A percentile compares a stretch with the other conserved stretches of the same genome.
These are phyloP conservation scores for Hyperoplus immaculatus DNA, from an alignment of 2,797 vertebrate species.

Conservation along the genomic window DNA sequence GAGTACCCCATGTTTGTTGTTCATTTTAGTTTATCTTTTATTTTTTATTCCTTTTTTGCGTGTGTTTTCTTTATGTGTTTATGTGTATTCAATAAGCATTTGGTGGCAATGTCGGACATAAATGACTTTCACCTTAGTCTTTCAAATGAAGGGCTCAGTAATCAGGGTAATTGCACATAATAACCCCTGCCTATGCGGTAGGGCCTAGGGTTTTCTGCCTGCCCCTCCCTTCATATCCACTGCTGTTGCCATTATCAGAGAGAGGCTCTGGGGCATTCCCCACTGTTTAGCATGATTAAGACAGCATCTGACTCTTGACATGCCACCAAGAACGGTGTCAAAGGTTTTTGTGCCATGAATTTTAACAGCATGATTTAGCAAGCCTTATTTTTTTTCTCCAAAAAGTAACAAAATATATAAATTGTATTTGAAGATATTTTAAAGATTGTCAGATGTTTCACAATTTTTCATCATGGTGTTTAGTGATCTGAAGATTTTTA, in stretches of 20 bases:
- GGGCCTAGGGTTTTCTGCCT: slow-evolving; percentile 59
- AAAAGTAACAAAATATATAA: slow-evolving; percentile 8
- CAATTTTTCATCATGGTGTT: background rate
- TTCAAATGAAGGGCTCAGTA: slow-evolving; percentile 82
- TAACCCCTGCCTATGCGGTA: slow-evolving; percentile 70
- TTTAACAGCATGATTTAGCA: slow-evolving; percentile 34
- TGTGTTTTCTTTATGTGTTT: too few relatives aligned
- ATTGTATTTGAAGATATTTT: background rate
- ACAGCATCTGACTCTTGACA: slow-evolving; percentile 64
- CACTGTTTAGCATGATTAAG: slow-evolving; percentile 79
- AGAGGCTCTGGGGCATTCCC: slow-evolving; percentile 65
- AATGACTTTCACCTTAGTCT: slow-evolving; percentile 77
- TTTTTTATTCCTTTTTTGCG: too few relatives aligned
- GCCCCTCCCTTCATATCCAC: slow-evolving; percentile 55
- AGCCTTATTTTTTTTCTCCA: background rate
- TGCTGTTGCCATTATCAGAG: slow-evolving; percentile 57
- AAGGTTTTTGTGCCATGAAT: slow-evolving; percentile 32
- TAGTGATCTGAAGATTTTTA: too few relatives aligned
- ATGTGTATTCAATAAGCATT: too few relatives aligned
- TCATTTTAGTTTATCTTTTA: too few relatives aligned
- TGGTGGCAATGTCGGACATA: slow-evolving; percentile 44
- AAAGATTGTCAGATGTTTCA: background rate
- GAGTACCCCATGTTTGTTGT: too few relatives aligned
- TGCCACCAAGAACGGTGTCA: slow-evolving; percentile 55
- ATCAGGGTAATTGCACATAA: slow-evolving; percentile 85